A percentile compares a stretch with the other conserved stretches of the same genome.
phyloP scores from a whole-genome alignment of 2,888 invertebrate species.

The Chymomyza fuscimana region DNA sequence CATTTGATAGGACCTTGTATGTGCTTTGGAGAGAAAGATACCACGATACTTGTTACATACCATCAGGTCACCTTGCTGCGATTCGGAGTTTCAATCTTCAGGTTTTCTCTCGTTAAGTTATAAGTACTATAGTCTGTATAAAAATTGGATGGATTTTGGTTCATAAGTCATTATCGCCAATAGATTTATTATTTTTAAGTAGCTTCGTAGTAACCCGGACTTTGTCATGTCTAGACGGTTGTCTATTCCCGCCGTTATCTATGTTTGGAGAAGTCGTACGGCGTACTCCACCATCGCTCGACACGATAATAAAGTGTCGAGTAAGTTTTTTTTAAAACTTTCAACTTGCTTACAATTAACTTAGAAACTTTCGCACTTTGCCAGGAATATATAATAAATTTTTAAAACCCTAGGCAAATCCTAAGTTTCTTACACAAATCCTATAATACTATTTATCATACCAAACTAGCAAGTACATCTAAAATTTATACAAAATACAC shows the following conservation, averaged over 20 bases:
- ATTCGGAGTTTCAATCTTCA: too few species aligned
- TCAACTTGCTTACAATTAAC: neutral
- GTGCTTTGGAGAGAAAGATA: too few species aligned
- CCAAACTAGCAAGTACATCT: slow-evolving; percentile 48
- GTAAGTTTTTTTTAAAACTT: neutral
- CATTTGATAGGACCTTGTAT: too few species aligned
- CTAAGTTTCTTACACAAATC: slow-evolving; percentile 51
- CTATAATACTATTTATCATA: slow-evolving; percentile 70
- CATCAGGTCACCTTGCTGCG: too few species aligned
- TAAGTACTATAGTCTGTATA: too few species aligned
- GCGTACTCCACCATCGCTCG: neutral
- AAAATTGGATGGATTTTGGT: too few species aligned
- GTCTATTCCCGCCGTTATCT: neutral
- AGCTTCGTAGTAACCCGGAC: too few species aligned
- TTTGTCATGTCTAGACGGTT: too few species aligned
- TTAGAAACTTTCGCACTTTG: neutral
- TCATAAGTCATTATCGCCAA: too few species aligned
- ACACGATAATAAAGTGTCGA: neutral
- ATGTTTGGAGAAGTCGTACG: neutral
- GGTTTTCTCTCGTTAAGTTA: too few species aligned
- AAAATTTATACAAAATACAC: slow-evolving; percentile 66
- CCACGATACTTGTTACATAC: too few species aligned
- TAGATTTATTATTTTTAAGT: too few species aligned
- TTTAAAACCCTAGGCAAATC: neutral
- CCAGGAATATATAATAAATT: neutral